phyloP scores from a whole-genome alignment of 2,113 vertebrate genomes.

The Abramis brama region DNA sequence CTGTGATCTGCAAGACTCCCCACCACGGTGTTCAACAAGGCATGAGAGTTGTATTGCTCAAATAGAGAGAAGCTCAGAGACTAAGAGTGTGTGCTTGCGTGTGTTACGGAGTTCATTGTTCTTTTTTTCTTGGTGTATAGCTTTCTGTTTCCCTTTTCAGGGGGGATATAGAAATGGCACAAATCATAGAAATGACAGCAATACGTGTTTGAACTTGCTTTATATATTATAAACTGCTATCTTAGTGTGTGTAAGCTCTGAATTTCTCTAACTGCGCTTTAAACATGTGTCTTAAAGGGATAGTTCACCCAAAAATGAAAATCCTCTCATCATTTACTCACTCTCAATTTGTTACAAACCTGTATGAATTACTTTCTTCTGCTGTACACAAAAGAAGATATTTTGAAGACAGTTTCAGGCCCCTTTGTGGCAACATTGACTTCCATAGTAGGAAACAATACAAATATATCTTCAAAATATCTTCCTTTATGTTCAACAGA shows the following conservation, averaged over 20 bases:
- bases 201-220: background rate
- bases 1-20: background rate
- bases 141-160: background rate
- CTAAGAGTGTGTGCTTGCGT: background rate
- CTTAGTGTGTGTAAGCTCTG: background rate
- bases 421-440: too few relatives aligned
- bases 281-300: background rate
- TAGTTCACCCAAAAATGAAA: too few relatives aligned
- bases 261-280: background rate
- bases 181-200: background rate
- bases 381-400: too few relatives aligned
- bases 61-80: slow-evolving; percentile 22
- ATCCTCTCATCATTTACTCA: too few relatives aligned
- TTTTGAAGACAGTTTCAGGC: too few relatives aligned
- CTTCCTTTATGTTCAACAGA: too few relatives aligned
- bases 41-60: slow-evolving; percentile 26
- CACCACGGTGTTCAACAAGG: background rate
- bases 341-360: too few relatives aligned
- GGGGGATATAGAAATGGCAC: too few relatives aligned
- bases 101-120: slow-evolving; percentile 4
- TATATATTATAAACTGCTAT: too few relatives aligned
- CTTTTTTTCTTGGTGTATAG: background rate
- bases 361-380: too few relatives aligned
- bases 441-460: too few relatives aligned
- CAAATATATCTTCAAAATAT: too few relatives aligned